These are phyloP conservation scores for Zhuqinia jingwanae DNA, from an alignment of 2,888 invertebrate species.

Conservation along the genomic window DNA sequence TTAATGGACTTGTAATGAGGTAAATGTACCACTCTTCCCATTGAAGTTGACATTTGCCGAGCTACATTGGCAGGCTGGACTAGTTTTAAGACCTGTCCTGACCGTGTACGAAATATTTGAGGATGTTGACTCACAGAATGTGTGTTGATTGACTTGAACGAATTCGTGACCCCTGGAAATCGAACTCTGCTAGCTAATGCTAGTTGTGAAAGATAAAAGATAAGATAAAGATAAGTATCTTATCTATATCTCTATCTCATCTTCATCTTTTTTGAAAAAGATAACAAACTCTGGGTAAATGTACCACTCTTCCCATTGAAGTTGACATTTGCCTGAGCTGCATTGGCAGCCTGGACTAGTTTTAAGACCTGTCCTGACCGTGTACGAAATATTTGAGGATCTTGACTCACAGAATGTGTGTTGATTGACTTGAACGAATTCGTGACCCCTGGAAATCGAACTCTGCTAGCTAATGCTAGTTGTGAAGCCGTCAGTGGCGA, in stretches of 20 bases:
- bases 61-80: slow-evolving; percentile 22
- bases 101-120: slow-evolving; percentile 39
- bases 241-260: no score
- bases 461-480: neutral
- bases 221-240: no score
- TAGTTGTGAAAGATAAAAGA: no score
- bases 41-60: no score
- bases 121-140: neutral
- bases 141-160: neutral
- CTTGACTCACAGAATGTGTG: neutral
- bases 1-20: neutral
- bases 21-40: no score
- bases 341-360: slow-evolving; percentile 31
- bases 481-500: slow-evolving; percentile 26
- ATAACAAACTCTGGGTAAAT: no score
- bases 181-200: neutral
- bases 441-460: neutral
- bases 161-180: neutral
- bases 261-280: no score
- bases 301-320: no score
- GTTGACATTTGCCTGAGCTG: slow-evolving; percentile 25
- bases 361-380: slow-evolving; percentile 51
- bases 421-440: neutral
- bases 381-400: slow-evolving; percentile 44
- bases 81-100: slow-evolving; percentile 48